These are phyloP conservation scores for Argentina silus DNA, from an alignment of 2,797 vertebrate species.

Conservation along the genomic window DNA sequence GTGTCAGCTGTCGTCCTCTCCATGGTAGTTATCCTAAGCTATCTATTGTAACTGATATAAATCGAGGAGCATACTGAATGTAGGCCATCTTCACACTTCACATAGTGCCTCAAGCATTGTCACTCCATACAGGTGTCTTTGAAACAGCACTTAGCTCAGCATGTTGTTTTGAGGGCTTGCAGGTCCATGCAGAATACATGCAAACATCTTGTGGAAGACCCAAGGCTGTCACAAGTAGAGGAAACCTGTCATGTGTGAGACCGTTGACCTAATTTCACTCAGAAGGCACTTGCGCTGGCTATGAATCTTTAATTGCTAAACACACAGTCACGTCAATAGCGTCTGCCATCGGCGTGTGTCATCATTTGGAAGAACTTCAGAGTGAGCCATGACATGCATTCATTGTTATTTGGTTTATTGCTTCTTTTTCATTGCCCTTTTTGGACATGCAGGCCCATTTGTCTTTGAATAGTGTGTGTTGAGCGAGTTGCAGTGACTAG, in stretches of 20 bases:
- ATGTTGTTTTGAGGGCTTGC: background rate
- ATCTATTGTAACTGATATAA: no score
- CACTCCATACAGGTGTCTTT: background rate
- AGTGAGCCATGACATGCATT: background rate
- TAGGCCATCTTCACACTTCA: no score
- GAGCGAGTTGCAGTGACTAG: no score
- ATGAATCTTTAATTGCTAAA: constrained; percentile 41
- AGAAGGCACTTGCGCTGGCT: constrained; percentile 17
- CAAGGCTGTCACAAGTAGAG: constrained; percentile 8
- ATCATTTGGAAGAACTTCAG: background rate
- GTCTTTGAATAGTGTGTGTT: no score
- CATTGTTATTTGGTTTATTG: constrained; percentile 10
- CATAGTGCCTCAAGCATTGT: no score
- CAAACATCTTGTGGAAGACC: background rate
- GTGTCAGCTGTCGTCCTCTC: no score
- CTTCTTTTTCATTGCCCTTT: background rate
- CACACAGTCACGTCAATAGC: constrained; percentile 17
- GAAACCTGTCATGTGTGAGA: constrained; percentile 26
- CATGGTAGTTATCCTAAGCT: no score
- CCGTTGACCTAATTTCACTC: constrained; percentile 40
- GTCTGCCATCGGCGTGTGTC: constrained; percentile 17
- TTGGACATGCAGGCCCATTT: background rate
- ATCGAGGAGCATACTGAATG: no score
- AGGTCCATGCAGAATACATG: background rate
- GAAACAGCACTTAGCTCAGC: background rate